A percentile compares a stretch with the other conserved stretches of the same genome.
phyloP scores from a whole-genome alignment of 2,888 invertebrate species.

The Cyclophora albipunctata region DNA sequence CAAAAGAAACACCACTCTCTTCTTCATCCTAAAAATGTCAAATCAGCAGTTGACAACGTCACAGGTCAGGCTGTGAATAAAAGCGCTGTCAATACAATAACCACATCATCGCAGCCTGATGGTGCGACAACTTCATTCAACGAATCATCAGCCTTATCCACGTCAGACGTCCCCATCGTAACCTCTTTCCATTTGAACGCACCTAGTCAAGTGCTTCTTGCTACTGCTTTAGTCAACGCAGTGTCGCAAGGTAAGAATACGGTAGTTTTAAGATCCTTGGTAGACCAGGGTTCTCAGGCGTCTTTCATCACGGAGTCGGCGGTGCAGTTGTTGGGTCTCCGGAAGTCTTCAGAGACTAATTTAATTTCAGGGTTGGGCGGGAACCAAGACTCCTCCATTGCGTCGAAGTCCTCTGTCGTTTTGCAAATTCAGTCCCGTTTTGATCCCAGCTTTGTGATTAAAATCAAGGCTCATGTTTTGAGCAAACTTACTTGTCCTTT shows the following conservation, averaged over 20 bases:
- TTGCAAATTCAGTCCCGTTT: not conserved
- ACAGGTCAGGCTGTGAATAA: not conserved
- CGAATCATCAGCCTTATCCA: not conserved
- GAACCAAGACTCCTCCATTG: not conserved
- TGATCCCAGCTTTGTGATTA: not conserved
- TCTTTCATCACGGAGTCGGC: constrained; percentile 4
- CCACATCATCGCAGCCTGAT: not conserved
- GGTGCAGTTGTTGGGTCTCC: not conserved
- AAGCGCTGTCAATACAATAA: not conserved
- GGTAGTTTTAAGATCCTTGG: not conserved
- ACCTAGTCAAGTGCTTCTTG: constrained; percentile 3
- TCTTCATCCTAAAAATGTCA: constrained; percentile 4
- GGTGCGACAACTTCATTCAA: not conserved
- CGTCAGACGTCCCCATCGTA: not conserved
- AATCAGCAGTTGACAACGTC: not conserved
- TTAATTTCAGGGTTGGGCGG: not conserved
- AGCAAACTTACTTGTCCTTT: not conserved
- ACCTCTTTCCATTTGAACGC: not conserved
- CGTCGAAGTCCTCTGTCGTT: not conserved
- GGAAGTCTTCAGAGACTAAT: not conserved
- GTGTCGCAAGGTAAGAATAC: not conserved
- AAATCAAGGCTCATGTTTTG: constrained; percentile 1
- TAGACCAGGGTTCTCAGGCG: constrained; percentile 10
- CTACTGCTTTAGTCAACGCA: constrained; percentile 1
- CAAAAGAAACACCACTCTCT: constrained; percentile 5